Evolutionary conservation across 2,888 invertebrate genomes (phyloP).

Genomic region (Microctonus hyperodae): DNA sequence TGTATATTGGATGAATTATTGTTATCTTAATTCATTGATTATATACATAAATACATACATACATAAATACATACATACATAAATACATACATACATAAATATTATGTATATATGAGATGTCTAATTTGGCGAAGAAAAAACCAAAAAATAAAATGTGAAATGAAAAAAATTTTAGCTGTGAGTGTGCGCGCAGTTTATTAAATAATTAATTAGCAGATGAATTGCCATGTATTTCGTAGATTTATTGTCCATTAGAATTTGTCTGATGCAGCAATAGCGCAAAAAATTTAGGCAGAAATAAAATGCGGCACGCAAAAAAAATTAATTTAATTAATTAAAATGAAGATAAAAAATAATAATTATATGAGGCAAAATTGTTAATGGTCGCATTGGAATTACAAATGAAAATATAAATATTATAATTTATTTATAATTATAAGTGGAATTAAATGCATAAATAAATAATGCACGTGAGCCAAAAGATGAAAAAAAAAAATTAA

Average conservation of each 20-base stretch:
- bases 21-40: slow-evolving; percentile 2
- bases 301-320: slow-evolving; percentile 10
- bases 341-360: too few species aligned
- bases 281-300: slow-evolving; percentile 14
- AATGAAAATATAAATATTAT: neutral
- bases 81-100: neutral
- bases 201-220: slow-evolving; percentile 8
- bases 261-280: slow-evolving; percentile 15
- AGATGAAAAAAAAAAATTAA: slow-evolving; percentile 29
- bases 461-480: slow-evolving; percentile 36
- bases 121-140: neutral
- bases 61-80: too few species aligned
- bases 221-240: slow-evolving; percentile 13
- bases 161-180: slow-evolving; percentile 12
- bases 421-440: neutral
- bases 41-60: neutral
- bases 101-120: too few species aligned
- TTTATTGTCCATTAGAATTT: slow-evolving; percentile 3
- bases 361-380: neutral
- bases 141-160: neutral
- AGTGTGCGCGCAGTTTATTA: slow-evolving; percentile 5
- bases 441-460: too few species aligned
- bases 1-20: slow-evolving; percentile 1
- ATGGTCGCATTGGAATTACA: neutral
- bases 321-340: neutral